phyloP scores from a whole-genome alignment of 1,140 invertebrate species.

The Euura lappo region DNA sequence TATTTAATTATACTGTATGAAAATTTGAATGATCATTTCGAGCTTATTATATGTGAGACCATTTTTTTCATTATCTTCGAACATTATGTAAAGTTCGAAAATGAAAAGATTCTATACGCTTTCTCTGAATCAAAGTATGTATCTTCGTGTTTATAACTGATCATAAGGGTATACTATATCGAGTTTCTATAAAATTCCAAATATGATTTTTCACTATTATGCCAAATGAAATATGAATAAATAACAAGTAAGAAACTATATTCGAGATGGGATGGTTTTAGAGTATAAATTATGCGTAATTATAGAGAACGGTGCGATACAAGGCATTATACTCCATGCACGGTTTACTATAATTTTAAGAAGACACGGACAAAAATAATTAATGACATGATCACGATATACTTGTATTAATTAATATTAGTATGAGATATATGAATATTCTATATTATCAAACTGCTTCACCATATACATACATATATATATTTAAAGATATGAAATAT shows the following conservation, averaged over 20 bases:
- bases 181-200: neutral
- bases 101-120: conserved; percentile 21
- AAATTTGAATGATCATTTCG: neutral
- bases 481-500: neutral
- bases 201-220: neutral
- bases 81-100: neutral
- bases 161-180: neutral
- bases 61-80: neutral
- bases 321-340: conserved; percentile 7
- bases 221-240: neutral
- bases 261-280: neutral
- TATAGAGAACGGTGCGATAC: neutral
- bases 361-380: neutral
- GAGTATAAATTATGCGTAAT: neutral
- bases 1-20: too few relatives aligned
- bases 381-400: conserved; percentile 1
- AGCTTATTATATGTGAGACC: neutral
- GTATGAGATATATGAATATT: neutral
- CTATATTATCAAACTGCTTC: neutral
- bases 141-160: conserved; percentile 1
- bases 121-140: conserved; percentile 25
- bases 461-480: neutral
- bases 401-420: neutral
- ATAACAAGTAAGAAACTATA: neutral
- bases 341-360: conserved; percentile 6